Conservation (phyloP, 2,797 vertebrate genomes). For the Pseudochromis fuscus region DNA sequence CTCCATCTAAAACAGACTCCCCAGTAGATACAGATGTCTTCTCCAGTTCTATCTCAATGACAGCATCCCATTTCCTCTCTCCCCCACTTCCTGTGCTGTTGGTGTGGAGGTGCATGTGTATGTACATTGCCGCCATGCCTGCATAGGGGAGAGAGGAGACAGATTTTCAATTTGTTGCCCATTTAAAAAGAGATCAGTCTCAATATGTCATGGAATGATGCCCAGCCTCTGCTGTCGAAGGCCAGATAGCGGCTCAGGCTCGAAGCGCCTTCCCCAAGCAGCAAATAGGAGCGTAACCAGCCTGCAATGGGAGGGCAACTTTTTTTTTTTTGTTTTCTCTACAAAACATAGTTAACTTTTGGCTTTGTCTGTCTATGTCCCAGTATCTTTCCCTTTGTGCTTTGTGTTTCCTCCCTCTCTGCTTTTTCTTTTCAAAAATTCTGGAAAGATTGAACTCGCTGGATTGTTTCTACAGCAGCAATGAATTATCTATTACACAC, state of each 20-base stretch:
- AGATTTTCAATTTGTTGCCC: constrained; percentile 85
- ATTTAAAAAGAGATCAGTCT: constrained; percentile 86
- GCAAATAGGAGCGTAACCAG: constrained; percentile 42
- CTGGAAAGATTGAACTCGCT: constrained; percentile 43
- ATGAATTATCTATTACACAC: constrained; percentile 75
- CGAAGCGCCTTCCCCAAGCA: constrained; percentile 29
- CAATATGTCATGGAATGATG: constrained; percentile 78
- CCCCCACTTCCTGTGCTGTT: constrained; percentile 19
- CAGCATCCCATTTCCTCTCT: constrained; percentile 42
- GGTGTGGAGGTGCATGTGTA: constrained; percentile 37
- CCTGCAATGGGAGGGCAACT: constrained; percentile 62
- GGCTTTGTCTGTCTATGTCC: constrained; percentile 49
- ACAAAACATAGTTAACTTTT: constrained; percentile 61
- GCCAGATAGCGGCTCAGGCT: constrained; percentile 48
- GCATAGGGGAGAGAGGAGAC: constrained; percentile 62
- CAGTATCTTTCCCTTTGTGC: constrained; percentile 19
- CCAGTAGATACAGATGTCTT: constrained; percentile 54
- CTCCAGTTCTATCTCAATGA: constrained; percentile 44
- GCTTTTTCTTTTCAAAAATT: constrained; percentile 42
- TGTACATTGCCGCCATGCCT: constrained; percentile 39
- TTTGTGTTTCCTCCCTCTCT: constrained; percentile 27
- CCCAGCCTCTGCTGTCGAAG: constrained; percentile 60
- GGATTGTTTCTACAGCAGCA: constrained; percentile 60
- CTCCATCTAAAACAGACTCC: constrained; percentile 42
- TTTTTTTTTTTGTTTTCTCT: constrained; percentile 61